Evolutionary conservation across 2,113 vertebrate genomes (phyloP), one percentile per base, ranked within the genome.

Genomic region (Trichomycterus rosablanca): DNA sequence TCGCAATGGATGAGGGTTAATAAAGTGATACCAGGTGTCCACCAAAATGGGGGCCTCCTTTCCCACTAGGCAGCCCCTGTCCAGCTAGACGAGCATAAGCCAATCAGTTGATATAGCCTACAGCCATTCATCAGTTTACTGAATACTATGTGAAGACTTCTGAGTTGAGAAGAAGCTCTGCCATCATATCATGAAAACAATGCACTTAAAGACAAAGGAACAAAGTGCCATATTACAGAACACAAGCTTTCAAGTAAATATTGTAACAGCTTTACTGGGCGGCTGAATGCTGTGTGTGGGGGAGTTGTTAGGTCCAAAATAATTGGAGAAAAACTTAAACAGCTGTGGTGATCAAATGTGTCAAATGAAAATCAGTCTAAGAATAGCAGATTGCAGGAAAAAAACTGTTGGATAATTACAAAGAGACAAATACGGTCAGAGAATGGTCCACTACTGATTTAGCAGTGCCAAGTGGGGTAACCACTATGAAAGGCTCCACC

Each of bases 21-120:
- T 88, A 87, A 89, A 89, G 85, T 89, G 83, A 86, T 89, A 85
- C 87, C 87, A 89, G 86, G 87, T 89, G 87, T 86, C 77, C 74
- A 64, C 76, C 74, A 76, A 74, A 68, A 76, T 59, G 32, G 55
- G 68, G 50, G 81, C 76, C 76, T 59, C 73, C 72, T 78, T 86
- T 82, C 82, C 81, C 81, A 81, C 79, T 73, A 63, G 52, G n/a
- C 56, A 50, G 51, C 34, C 56, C 74, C 74, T 64, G 76, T 72
- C 23, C 56, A 72, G 77, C 75, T 72, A 71, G 63, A 32, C 48
- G 12, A 67, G 46, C 62, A 60, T 70, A 22, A 40, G 56, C 69
- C 66, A 62, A 2, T 23, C 54, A 56, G 30, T 35, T 7, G 32
- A 23, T 74, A 58, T 48, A 59, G 54, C 50, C 60, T 60, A 60